Conservation (phyloP, 2,888 invertebrate species). For the Palloptera scutellata region DNA sequence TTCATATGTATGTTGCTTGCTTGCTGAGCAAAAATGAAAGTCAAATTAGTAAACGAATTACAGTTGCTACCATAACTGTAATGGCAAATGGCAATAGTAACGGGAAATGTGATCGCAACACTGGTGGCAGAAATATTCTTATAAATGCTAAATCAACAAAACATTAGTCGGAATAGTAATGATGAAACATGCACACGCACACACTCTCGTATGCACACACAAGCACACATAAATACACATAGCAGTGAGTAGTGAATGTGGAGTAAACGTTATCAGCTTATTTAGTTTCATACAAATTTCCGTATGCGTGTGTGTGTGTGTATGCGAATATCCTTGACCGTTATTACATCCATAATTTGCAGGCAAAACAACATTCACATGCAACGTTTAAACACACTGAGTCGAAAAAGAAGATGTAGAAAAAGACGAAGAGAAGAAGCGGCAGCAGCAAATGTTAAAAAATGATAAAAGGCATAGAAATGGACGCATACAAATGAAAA, state of each 20-base stretch:
- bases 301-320: not conserved
- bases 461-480: constrained; percentile 1
- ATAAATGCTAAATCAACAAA: constrained; percentile 37
- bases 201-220: not conserved
- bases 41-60: too few species aligned
- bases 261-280: not conserved
- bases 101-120: not conserved
- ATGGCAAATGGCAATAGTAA: too few species aligned
- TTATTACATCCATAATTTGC: constrained; percentile 11
- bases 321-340: constrained; percentile 26
- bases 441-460: not conserved
- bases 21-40: too few species aligned
- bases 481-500: constrained; percentile 3
- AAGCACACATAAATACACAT: not conserved
- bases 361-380: constrained; percentile 7
- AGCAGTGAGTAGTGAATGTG: not conserved
- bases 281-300: not conserved
- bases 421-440: not conserved
- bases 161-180: constrained; percentile 32
- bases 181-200: constrained; percentile 25
- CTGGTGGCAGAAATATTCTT: constrained; percentile 18
- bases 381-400: not conserved
- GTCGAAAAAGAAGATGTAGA: not conserved
- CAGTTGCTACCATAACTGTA: too few species aligned
- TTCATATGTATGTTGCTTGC: too few species aligned